Evolutionary conservation across 1,140 invertebrate genomes (phyloP), one percentile per base, ranked within the genome.

Genomic region (Andricus grossulariae): DNA sequence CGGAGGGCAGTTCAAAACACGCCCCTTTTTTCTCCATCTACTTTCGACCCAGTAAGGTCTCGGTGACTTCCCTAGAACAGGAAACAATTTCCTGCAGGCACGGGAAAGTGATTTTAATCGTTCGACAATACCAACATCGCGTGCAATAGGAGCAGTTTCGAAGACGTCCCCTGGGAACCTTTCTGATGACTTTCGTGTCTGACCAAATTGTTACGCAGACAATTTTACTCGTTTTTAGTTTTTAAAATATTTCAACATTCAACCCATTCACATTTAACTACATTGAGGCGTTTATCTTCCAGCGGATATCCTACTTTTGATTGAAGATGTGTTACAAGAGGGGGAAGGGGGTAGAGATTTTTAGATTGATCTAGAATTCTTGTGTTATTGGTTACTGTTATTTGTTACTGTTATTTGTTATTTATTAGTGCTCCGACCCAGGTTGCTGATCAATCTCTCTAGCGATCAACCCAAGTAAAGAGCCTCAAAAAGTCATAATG

Each of bases 51-150:
- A 82, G 78, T 78, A 77, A 81, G 52, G 32, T 74, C 73, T 55
- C 39, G 57, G 49, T 80, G 74, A 74, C 77, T 83, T 80, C 75
- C 79, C 77, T 79, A 82, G 80, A 82, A 80, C 82, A 83, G 83
- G 81, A 84, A 84, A 85, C 80, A 82, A 81, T 84, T 85, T 81
- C 81, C 83, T 77, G 52, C 74, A 75, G 82, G 71, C 81, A 79
- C 82, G 84, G 81, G 87, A 89, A 89, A 89, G 88, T 87, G 85
- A 88, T 87, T 86, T 84, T 83, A 84, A 87, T 85, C 86, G 80
- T 83, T 83, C 76, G 80, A 71, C 77, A 75, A 86, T 84, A 60
- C 75, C 75, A 75, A 72, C 81, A 75, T 83, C 83, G 80, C 80
- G 78, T 84, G 80, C 75, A 74, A 77, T 71, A 73, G 66, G 75